These are phyloP conservation scores for Aurelia coerulea DNA, from an alignment of 30 jellyfish, hydroid and myxozoan species.

Conservation along the genomic window DNA sequence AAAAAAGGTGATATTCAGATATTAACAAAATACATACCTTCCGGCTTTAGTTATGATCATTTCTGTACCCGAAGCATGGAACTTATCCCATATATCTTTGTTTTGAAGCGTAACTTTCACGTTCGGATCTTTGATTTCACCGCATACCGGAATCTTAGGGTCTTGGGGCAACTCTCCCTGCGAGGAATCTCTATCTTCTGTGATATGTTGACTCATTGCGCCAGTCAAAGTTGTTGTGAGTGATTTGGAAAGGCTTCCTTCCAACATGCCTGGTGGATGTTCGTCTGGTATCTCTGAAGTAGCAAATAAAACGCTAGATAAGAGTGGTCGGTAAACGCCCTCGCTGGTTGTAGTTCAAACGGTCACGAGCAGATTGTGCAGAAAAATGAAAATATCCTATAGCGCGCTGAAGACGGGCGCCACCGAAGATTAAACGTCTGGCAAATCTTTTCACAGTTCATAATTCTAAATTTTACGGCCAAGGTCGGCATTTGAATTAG, in stretches of 20 bases:
- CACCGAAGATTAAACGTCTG: constrained; percentile 65
- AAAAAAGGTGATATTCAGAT: too few relatives aligned
- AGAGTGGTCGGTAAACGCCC: constrained; percentile 39
- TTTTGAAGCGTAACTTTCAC: constrained; percentile 83
- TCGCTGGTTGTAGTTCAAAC: constrained; percentile 13
- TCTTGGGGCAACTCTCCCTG: constrained; percentile 38
- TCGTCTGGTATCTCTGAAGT: constrained; percentile 55
- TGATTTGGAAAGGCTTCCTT: constrained; percentile 24
- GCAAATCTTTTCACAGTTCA: constrained; percentile 70
- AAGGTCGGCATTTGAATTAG: constrained; percentile 51
- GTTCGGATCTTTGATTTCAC: constrained; percentile 73
- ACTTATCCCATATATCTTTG: constrained; percentile 91
- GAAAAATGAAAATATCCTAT: constrained; percentile 37
- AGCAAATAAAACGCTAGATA: constrained; percentile 31
- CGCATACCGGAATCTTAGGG: constrained; percentile 42
- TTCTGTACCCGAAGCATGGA: constrained; percentile 92
- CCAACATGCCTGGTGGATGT: constrained; percentile 31
- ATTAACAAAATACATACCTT: constrained; percentile 62
- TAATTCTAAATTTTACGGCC: constrained; percentile 46
- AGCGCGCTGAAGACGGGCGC: constrained; percentile 62
- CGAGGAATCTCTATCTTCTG: constrained; percentile 19
- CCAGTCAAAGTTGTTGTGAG: constrained; percentile 24
- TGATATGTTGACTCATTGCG: constrained; percentile 8
- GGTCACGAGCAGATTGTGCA: constrained; percentile 56
- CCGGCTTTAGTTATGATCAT: constrained; percentile 98